phyloP scores from a whole-genome alignment of 2,888 invertebrate genomes.

The Zeuzera pyrina region DNA sequence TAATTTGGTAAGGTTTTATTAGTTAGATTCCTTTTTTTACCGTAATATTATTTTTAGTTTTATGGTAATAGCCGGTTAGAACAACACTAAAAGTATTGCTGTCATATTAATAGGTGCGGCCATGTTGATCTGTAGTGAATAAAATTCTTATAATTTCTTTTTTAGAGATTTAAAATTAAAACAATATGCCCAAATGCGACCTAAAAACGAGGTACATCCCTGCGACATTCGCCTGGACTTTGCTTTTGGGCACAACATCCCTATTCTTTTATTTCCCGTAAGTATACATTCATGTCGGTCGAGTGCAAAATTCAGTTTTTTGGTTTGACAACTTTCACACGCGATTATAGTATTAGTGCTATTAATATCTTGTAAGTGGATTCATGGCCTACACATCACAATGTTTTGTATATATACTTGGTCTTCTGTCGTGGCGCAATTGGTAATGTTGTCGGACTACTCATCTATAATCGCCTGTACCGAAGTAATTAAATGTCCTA shows the following conservation, averaged over 20 bases:
- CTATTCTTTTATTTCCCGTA: constrained; percentile 98
- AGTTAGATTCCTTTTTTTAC: too few relatives aligned
- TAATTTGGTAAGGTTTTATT: too few relatives aligned
- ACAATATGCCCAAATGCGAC: constrained; percentile 95
- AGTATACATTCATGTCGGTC: constrained; percentile 75
- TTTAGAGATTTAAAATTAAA: constrained; percentile 64
- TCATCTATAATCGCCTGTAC: too few relatives aligned
- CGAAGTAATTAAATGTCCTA: too few relatives aligned
- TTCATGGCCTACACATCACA: constrained; percentile 9
- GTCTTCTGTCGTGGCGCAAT: too few relatives aligned
- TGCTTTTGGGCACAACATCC: constrained; percentile 93
- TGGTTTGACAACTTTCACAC: constrained; percentile 67
- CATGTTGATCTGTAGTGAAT: constrained; percentile 75
- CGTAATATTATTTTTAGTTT: too few relatives aligned
- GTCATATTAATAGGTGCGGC: constrained; percentile 74
- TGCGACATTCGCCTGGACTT: constrained; percentile 98
- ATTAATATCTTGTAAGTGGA: constrained; percentile 43
- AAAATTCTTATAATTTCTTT: constrained; percentile 58
- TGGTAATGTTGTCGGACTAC: too few relatives aligned
- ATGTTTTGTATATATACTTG: too few relatives aligned
- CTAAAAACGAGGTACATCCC: constrained; percentile 97
- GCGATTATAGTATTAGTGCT: constrained; percentile 52
- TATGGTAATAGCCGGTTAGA: neutral
- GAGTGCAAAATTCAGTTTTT: constrained; percentile 49
- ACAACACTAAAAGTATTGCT: constrained; percentile 24